Base-by-base conservation (phyloP, 2,797 vertebrate genomes). In the Apodemus agrarius region DNA sequence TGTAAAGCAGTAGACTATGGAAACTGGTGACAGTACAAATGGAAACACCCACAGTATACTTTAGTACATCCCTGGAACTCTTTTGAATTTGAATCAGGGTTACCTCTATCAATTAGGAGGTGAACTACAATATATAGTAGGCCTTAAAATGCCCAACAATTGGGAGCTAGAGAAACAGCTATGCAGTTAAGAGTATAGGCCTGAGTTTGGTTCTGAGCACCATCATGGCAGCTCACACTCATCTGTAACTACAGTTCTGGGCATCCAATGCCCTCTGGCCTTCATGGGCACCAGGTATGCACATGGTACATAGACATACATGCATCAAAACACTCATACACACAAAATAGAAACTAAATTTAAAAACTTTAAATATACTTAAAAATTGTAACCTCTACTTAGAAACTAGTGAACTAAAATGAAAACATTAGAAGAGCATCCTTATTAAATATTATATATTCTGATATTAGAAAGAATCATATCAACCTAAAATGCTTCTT, bases 331-430 rank as follows among this genome's bases (percentile, higher is more conserved):
- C 61, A 67, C 43, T 49, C 46, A 49, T 49, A 22, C 61, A 49
- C 11, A 85, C 29, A 85, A 65, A 49, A 49, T 67, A 85, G 46
- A 59, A 85, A 67, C 40, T 67, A 14, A 67, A n/a, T 49, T 67
- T 26, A 26, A 49, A 84, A 67, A 49, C 34, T 37, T 65, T 67
- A 49, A 85, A 49, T 67, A 67, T 65, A 65, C 40, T 65, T 65
- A 13, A 96, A 82, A 86, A 85, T 31, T 82, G 80, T 80, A 86
- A 95, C 74, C 16, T 91, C 49, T 61, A 92, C 46, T 91, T 92
- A 67, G 69, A 95, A 63, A 87, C 17, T 87, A 80, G 7, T 83
- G 49, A 93, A 34, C 11, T 52, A 87, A 84, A 94, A 90, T 59
- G 88, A 14, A 91, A 52, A 54, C 21, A 89, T 29, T 57, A 76